Evolutionary conservation across 2,797 vertebrate genomes (phyloP).

Genomic region (Syncerus caffer): DNA sequence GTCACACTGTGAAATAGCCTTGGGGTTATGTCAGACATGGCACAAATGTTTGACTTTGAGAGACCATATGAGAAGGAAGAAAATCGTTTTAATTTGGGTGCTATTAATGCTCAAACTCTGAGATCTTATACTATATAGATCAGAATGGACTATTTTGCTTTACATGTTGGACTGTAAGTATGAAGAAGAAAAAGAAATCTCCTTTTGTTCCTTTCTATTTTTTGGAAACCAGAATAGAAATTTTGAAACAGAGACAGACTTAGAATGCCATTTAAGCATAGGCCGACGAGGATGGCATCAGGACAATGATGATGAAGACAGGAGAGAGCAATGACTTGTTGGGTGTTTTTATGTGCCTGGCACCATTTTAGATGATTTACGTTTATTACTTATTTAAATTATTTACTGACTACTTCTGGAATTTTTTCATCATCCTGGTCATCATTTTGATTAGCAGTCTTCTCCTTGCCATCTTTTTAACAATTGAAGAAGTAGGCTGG

Average conservation of each 20-base stretch:
- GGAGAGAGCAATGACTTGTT: not conserved
- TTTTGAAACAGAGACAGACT: not conserved
- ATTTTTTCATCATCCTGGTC: not conserved
- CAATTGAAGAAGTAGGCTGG: not conserved
- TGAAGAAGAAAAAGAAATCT: not conserved
- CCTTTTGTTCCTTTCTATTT: not conserved
- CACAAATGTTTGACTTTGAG: not conserved
- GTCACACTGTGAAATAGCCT: not conserved
- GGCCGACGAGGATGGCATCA: not conserved
- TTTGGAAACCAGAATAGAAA: constrained; percentile 16
- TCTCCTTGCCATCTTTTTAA: not conserved
- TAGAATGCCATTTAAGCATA: not conserved
- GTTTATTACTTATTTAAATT: not conserved
- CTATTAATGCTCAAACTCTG: not conserved
- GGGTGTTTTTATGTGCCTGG: not conserved
- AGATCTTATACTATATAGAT: not conserved
- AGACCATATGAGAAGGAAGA: not conserved
- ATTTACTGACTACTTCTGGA: not conserved
- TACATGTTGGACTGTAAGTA: not conserved
- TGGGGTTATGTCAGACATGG: not conserved
- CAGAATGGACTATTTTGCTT: not conserved
- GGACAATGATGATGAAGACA: not conserved
- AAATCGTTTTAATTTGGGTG: not conserved
- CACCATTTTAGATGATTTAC: not conserved
- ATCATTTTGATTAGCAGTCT: not conserved